Percentiles rank a stretch among this genome's conserved stretches.
These are phyloP conservation scores for Leptosomus discolor DNA, from an alignment of 2,113 vertebrate genomes.

Conservation along the genomic window DNA sequence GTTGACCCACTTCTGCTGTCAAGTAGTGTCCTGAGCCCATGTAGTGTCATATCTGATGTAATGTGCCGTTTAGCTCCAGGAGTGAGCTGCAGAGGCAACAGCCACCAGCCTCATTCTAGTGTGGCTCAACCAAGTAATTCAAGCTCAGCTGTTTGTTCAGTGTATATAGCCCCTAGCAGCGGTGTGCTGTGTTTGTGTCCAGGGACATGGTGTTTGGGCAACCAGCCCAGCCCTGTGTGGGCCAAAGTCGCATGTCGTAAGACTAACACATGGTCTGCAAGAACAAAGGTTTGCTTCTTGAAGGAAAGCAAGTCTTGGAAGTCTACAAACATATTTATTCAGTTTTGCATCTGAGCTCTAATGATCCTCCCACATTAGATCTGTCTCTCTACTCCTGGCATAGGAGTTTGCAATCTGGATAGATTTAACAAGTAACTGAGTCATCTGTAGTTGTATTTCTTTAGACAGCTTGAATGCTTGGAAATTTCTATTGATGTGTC, in stretches of 20 bases:
- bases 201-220: fast-evolving
- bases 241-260: fast-evolving
- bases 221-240: fast-evolving
- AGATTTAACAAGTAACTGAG: neutral
- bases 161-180: fast-evolving
- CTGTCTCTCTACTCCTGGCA: neutral
- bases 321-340: fast-evolving
- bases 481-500: neutral
- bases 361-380: too few relatives aligned
- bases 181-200: neutral
- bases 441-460: neutral
- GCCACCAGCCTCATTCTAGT: too few relatives aligned
- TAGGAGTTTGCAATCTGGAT: neutral
- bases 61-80: fast-evolving
- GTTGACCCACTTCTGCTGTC: fast-evolving
- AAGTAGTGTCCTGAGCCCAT: fast-evolving
- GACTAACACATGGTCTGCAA: fast-evolving
- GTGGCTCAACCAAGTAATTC: neutral
- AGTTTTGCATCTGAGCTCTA: neutral
- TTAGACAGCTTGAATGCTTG: neutral
- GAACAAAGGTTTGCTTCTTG: neutral
- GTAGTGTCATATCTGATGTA: neutral
- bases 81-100: neutral
- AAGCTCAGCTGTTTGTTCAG: neutral
- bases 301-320: neutral